Base-by-base conservation (phyloP, 2,797 vertebrate genomes). In the Dallia pectoralis region DNA sequence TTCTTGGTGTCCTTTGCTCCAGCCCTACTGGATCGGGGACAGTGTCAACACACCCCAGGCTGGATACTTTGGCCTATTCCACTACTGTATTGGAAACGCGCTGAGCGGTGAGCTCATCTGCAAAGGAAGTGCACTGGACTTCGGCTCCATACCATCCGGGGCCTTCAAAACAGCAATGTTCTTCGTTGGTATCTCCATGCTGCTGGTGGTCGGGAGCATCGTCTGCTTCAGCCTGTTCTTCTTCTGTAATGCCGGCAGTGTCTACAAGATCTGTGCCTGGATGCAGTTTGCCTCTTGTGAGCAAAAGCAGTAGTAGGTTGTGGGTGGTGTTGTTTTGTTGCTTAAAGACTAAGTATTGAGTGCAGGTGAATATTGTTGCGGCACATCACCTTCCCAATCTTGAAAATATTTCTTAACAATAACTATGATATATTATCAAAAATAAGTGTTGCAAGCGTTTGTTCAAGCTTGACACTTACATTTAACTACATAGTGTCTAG, bases 161-260 rank as follows among this genome's bases (percentile, higher is more conserved):
- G 97, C 97, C 61, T 99, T 98, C 86, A 99, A 97, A 88, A 99
- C 97, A 0, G 96, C 97, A 74, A 98, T 98, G 97, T 98, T 99
- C 93, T 98, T 99, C 66, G 94, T 99, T 49, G 97, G 97, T 27
- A 89, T 97, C 86, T 95, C 95, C 81, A 96, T 96, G 93, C 93
- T 99, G 83, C 92, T 99, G 83, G 94, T 99, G 81, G 94, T 99
- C 56, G 96, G 94, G 72, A 94, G 95, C 86, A 97, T 98, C 83
- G 89, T 97, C 76, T 95, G 96, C 81, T 97, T 99, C 90, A 95
- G 96, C 79, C 93, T 99, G 79, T 99, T 99, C 90, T 98, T 99
- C 87, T 95, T 99, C 91, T 98, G 94, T 89, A 99, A 97, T 81
- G 93, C 97, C 0, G 97, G 96, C 72, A 99, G 96, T 0, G 97